Percentiles rank a stretch among this genome's conserved stretches.
phyloP scores from a whole-genome alignment of 2,113 vertebrate species.

The Sinosuthora webbiana region DNA sequence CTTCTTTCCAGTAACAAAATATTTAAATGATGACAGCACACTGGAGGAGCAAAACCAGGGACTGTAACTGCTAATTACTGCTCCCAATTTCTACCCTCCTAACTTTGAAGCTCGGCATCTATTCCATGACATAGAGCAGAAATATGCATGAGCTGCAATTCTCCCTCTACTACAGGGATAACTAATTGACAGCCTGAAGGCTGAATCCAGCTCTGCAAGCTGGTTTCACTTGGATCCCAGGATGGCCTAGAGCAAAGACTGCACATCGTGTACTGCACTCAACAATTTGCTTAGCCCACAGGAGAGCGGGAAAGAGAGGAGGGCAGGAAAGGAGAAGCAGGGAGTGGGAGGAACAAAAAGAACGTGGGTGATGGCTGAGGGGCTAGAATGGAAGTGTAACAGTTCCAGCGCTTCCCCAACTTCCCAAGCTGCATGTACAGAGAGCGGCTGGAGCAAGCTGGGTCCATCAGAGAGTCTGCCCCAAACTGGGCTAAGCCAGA shows the following conservation, averaged over 20 bases:
- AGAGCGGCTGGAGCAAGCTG: not conserved
- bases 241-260: not conserved
- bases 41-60: constrained; percentile 3
- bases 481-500: not conserved
- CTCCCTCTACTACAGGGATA: not conserved
- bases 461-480: not conserved
- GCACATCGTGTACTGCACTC: not conserved
- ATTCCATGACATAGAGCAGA: constrained; percentile 5
- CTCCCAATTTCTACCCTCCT: not conserved
- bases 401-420: not conserved
- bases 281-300: not conserved
- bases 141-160: not conserved
- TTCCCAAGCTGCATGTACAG: not conserved
- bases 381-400: not conserved
- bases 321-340: not conserved
- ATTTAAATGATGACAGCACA: constrained; percentile 26
- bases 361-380: rapidly evolving
- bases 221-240: not conserved
- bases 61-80: constrained; percentile 8
- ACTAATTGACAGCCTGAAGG: constrained; percentile 31
- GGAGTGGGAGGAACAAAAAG: not conserved
- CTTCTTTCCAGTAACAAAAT: constrained; percentile 24
- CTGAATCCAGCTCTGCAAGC: not conserved
- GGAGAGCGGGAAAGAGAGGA: not conserved
- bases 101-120: constrained; percentile 27